These are phyloP conservation scores for Micronycteris hirsuta DNA, from an alignment of 2,113 vertebrate genomes.

Conservation along the genomic window DNA sequence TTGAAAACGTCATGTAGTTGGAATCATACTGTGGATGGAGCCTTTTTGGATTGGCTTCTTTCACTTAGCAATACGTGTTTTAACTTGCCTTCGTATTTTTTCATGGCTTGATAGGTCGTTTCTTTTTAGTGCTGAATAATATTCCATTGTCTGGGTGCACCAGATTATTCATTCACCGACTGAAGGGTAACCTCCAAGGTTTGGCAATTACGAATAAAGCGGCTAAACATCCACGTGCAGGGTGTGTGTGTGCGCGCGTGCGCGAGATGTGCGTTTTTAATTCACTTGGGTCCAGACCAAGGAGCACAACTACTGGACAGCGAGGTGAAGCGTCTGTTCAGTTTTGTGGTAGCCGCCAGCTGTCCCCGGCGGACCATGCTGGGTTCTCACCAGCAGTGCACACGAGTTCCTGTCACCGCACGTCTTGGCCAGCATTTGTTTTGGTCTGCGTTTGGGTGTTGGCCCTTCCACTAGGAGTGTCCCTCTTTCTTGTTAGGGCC, in stretches of 20 bases:
- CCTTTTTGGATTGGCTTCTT: neutral
- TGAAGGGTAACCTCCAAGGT: neutral
- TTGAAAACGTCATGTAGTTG: neutral
- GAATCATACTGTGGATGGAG: neutral
- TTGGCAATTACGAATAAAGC: neutral
- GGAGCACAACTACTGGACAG: neutral
- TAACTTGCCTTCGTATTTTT: neutral
- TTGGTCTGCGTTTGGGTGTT: neutral
- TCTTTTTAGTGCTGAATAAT: neutral
- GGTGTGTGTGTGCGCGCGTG: neutral
- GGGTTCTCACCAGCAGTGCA: neutral
- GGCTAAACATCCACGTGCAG: neutral
- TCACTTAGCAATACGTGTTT: neutral
- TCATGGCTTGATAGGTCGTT: neutral
- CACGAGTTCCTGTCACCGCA: neutral
- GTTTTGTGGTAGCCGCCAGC: neutral
- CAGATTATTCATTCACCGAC: neutral
- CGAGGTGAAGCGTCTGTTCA: neutral
- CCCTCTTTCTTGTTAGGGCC: conserved; percentile 82
- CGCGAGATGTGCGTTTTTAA: neutral
- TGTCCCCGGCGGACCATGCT: neutral
- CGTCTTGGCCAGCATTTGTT: neutral
- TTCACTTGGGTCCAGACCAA: conserved; percentile 1
- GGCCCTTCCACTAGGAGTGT: neutral
- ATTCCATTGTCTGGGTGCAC: neutral